phyloP scores from a whole-genome alignment of 2,113 vertebrate genomes.

The Laterallus jamaicensis region DNA sequence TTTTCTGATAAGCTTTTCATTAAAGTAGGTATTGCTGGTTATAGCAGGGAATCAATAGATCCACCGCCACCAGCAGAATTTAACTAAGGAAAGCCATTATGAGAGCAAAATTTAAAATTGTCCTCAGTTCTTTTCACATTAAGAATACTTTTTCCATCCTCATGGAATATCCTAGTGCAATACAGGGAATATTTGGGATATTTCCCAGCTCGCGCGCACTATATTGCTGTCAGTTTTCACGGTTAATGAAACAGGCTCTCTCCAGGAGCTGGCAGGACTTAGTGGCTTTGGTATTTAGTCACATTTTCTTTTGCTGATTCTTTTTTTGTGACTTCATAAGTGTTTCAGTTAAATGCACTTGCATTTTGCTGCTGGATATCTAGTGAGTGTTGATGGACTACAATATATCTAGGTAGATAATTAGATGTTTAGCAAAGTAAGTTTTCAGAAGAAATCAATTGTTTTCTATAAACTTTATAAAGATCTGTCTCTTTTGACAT shows the following conservation, averaged over 20 bases:
- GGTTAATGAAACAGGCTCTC: background rate
- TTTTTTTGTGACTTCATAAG: background rate
- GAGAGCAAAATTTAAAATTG: background rate
- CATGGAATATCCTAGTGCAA: background rate
- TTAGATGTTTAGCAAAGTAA: background rate
- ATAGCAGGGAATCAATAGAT: background rate
- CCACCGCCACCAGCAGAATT: background rate
- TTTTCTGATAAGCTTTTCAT: background rate
- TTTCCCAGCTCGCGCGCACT: background rate
- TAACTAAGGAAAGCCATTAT: background rate
- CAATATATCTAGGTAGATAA: background rate
- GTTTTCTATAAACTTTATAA: background rate
- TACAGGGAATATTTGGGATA: background rate
- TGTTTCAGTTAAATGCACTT: background rate
- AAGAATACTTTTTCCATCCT: background rate
- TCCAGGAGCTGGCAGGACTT: background rate
- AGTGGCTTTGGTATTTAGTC: background rate
- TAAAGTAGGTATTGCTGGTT: background rate
- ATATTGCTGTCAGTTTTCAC: background rate
- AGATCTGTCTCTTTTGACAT: background rate
- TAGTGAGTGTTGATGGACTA: background rate
- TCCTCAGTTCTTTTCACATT: background rate
- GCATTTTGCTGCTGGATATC: background rate
- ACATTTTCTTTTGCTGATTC: background rate
- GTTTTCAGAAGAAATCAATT: background rate